Evolutionary conservation across 2,888 invertebrate genomes (phyloP).

Genomic region (Drosophila algonquin): DNA sequence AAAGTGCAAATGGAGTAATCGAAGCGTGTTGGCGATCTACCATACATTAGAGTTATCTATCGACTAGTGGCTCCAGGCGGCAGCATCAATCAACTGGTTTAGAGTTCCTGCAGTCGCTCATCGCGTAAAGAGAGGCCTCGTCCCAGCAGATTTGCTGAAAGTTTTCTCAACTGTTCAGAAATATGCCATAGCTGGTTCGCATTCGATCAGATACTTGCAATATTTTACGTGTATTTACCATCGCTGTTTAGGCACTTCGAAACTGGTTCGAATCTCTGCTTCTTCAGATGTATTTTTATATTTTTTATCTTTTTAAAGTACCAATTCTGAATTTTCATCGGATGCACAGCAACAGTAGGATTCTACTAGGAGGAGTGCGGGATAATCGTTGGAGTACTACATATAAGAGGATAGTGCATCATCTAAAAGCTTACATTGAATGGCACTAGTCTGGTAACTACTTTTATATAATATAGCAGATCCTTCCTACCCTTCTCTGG

Average conservation of each 20-base stretch:
- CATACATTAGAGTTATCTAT: constrained; percentile 25
- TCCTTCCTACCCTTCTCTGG: background rate
- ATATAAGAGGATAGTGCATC: constrained; percentile 20
- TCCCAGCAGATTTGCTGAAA: constrained; percentile 63
- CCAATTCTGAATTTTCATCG: constrained; percentile 39
- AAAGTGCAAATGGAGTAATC: constrained; percentile 30
- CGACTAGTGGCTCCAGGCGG: constrained; percentile 73
- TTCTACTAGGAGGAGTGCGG: constrained; percentile 29
- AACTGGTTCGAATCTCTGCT: too few relatives aligned
- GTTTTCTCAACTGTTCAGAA: constrained; percentile 24
- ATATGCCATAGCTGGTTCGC: constrained; percentile 17
- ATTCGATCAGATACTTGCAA: constrained; percentile 56
- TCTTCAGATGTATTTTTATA: constrained; percentile 14
- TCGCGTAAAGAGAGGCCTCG: constrained; percentile 68
- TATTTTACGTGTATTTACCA: constrained; percentile 79
- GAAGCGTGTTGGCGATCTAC: constrained; percentile 63
- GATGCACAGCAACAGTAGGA: constrained; percentile 62
- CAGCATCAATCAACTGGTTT: constrained; percentile 58
- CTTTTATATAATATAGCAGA: constrained; percentile 2
- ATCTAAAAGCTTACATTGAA: constrained; percentile 61
- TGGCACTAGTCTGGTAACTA: constrained; percentile 48
- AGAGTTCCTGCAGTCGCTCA: constrained; percentile 63
- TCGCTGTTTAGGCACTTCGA: constrained; percentile 63
- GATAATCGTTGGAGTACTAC: constrained; percentile 2
- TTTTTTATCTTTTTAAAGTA: constrained; percentile 69